Percentiles rank a stretch among this genome's conserved stretches.
phyloP scores from a whole-genome alignment of 1,140 invertebrate species.

The Myzus persicae region DNA sequence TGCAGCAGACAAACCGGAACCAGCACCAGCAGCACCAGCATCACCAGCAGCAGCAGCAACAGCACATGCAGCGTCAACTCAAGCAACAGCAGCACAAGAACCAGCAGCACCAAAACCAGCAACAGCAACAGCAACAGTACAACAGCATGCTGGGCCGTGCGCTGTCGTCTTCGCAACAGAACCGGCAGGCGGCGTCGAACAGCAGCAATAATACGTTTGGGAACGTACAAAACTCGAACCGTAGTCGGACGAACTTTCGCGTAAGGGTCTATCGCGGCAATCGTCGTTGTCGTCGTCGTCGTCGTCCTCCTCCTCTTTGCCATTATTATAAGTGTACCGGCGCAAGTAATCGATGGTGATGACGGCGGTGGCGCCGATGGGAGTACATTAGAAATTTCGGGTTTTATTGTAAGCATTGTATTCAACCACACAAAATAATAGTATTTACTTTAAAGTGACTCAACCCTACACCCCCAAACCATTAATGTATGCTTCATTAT shows the following conservation, averaged over 20 bases:
- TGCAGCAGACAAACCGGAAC: not conserved
- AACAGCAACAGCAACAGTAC: constrained; percentile 11
- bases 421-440: not conserved
- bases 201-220: not conserved
- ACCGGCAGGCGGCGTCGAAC: not conserved
- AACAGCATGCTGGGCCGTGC: not conserved
- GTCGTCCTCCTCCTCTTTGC: not conserved
- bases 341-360: not conserved
- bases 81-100: not conserved
- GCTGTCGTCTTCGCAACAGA: not conserved
- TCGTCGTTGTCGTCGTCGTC: not conserved
- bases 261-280: not conserved
- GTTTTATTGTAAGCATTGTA: not conserved
- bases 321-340: not conserved
- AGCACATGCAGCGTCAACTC: not conserved
- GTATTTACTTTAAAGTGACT: not conserved
- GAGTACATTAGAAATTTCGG: not conserved
- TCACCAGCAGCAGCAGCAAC: not conserved
- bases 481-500: not conserved
- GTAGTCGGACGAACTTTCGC: constrained; percentile 6
- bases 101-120: not conserved
- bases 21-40: not conserved
- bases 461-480: not conserved
- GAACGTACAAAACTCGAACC: constrained; percentile 14
- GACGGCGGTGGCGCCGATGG: not conserved